Base-by-base conservation (phyloP, 2,113 vertebrate genomes). In the Antigone vipio region DNA sequence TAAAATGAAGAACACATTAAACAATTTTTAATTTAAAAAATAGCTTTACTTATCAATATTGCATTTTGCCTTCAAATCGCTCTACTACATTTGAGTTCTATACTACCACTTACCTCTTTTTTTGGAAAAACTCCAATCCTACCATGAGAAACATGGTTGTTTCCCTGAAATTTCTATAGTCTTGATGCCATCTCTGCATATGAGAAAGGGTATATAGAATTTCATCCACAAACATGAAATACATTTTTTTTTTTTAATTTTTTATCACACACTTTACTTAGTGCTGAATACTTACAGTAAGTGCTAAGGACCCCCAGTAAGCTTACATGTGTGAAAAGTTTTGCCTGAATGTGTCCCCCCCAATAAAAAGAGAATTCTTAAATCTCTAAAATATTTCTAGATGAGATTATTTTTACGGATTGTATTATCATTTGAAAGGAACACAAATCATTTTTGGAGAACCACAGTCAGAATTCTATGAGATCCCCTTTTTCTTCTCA, bases 121-220 rank as follows among this genome's bases (percentile, higher is more conserved):
- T 99, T 95, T 99, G 99, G 97, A 99, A 99, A 96, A 99, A 98
- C 97, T 99, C 99, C 97, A 99, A 94, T 82, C 99, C 99, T n/a
- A 98, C 99, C 98, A 99, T 98, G 94, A 99, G 98, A 96, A 98
- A 99, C 97, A 99, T 97, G 60, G 99, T 99, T 22, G 99, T 99
- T 93, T 99, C 99, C 50, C 98, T 98, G 97, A 99, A 99, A 90
- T 98, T 98, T 97, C 98, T 98, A 97, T 99, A 99, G 91, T 99
- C 99, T 95, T 98, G 99, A 97, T 99, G 99, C 99, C 99, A 99
- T 71, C 98, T 98, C 99, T 99, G 96, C 78, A 95, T 78, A 81
- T 60, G 71, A 98, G 71, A 97, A 96, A 85, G 35, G 34, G 59
- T 79, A 94, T 66, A 91, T 0, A 92, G 42, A 79, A 93, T 76